Evolutionary conservation across 2,797 vertebrate species (phyloP).

Genomic region (Alcedo quadribrachys): DNA sequence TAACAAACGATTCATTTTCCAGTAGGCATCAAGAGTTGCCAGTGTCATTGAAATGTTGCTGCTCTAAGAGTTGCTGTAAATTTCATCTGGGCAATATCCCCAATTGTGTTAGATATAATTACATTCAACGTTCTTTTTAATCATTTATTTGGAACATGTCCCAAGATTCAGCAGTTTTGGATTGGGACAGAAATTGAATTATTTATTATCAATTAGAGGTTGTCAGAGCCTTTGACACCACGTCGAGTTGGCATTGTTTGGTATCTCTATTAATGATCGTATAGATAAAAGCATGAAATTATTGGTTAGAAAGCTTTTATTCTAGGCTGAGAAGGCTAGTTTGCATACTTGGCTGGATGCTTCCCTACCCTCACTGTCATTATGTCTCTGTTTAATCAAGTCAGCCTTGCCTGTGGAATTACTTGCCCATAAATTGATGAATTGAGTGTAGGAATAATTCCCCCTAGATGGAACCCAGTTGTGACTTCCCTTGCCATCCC

Average conservation of each 20-base stretch:
- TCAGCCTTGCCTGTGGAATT: conserved; percentile 26
- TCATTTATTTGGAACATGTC: conserved; percentile 68
- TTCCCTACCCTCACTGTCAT: conserved; percentile 60
- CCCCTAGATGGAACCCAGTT: conserved; percentile 58
- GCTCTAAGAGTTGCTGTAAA: conserved; percentile 57
- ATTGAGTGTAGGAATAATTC: conserved; percentile 65
- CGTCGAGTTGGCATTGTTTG: conserved; percentile 68
- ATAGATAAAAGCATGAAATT: conserved; percentile 75
- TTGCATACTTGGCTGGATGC: conserved; percentile 72
- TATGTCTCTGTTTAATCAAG: conserved; percentile 71
- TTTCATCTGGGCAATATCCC: conserved; percentile 66
- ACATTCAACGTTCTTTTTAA: conserved; percentile 72
- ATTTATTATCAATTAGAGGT: conserved; percentile 77
- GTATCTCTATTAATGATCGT: conserved; percentile 73
- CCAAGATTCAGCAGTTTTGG: conserved; percentile 72
- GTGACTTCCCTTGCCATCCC: conserved; percentile 62
- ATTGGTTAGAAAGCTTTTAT: conserved; percentile 74
- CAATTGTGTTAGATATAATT: conserved; percentile 72
- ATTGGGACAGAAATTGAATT: conserved; percentile 71
- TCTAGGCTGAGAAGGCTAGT: conserved; percentile 55
- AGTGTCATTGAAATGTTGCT: conserved; percentile 45
- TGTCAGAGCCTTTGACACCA: conserved; percentile 72
- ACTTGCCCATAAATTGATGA: conserved; percentile 63
- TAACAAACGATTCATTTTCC: conserved; percentile 28
- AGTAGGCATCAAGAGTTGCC: conserved; percentile 41